Evolutionary conservation across 2,113 vertebrate genomes (phyloP).

Genomic region (Eupsittula cactorum): DNA sequence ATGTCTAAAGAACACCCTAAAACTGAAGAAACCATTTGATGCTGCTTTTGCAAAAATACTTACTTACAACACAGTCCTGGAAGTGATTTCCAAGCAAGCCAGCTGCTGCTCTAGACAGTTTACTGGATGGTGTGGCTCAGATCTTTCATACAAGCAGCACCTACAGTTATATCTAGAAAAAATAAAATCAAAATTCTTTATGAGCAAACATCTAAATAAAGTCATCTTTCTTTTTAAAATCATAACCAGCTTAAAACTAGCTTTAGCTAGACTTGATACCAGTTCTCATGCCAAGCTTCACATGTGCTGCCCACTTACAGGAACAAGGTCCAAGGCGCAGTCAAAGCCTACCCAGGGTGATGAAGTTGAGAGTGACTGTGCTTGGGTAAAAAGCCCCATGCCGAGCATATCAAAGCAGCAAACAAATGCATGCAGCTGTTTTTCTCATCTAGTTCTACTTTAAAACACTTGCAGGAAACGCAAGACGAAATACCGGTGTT

Average conservation of each 20-base stretch:
- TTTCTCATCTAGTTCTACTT: slow-evolving; percentile 40
- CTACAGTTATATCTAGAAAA: slow-evolving; percentile 48
- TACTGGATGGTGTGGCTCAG: slow-evolving; percentile 16
- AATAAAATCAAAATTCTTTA: slow-evolving; percentile 20
- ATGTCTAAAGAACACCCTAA: background rate
- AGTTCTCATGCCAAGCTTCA: background rate
- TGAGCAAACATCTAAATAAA: slow-evolving; percentile 8
- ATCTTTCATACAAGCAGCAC: slow-evolving; percentile 53
- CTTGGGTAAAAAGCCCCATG: background rate
- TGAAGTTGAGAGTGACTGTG: background rate
- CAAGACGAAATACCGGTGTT: background rate
- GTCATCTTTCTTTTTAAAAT: background rate
- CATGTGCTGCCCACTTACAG: background rate
- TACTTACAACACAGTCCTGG: background rate
- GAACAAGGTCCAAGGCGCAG: background rate
- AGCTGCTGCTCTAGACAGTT: background rate
- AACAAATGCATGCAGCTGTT: background rate
- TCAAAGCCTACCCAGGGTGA: background rate
- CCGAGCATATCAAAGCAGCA: background rate
- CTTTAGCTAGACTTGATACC: background rate
- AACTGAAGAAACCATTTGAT: background rate
- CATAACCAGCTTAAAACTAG: background rate
- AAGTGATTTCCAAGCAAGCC: slow-evolving; percentile 11
- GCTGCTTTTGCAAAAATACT: slow-evolving; percentile 2
- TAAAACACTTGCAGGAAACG: slow-evolving; percentile 35